phyloP scores from a whole-genome alignment of 92 coral and sea anemone species.

The Porites evermanni region DNA sequence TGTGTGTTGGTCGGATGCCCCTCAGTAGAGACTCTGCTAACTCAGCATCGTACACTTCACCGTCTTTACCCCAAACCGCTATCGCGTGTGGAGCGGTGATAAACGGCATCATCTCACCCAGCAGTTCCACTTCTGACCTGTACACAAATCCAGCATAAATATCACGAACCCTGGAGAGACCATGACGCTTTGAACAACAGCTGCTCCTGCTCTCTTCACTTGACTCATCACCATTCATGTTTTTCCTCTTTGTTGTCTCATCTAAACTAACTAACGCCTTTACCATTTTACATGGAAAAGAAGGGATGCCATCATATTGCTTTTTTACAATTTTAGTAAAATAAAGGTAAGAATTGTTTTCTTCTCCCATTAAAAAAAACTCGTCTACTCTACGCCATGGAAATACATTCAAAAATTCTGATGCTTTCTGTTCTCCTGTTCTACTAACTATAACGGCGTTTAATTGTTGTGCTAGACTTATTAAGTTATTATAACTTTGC shows the following conservation, averaged over 20 bases:
- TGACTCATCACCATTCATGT: too few species aligned
- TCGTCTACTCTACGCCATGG: background rate
- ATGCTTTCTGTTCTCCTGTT: constrained; percentile 17
- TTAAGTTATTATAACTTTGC: background rate
- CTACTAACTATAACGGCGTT: constrained; percentile 5
- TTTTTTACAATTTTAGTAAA: background rate
- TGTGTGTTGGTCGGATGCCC: background rate
- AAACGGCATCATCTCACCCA: background rate
- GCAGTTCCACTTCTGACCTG: background rate
- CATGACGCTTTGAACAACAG: background rate
- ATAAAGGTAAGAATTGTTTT: background rate
- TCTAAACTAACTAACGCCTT: background rate
- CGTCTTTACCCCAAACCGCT: accelerated
- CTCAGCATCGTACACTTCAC: background rate
- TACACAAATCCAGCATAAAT: background rate
- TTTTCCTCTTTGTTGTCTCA: background rate
- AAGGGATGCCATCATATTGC: accelerated
- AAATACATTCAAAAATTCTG: background rate
- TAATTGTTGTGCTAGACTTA: background rate
- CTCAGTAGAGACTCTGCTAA: background rate
- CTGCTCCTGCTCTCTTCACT: background rate
- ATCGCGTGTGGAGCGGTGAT: background rate
- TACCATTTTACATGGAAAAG: background rate
- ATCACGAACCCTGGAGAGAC: background rate
- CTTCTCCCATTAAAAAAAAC: constrained; percentile 6